Evolutionary conservation across 2,113 vertebrate species (phyloP), one percentile per base, ranked within the genome.

Genomic region (Beaufortia kweichowensis): DNA sequence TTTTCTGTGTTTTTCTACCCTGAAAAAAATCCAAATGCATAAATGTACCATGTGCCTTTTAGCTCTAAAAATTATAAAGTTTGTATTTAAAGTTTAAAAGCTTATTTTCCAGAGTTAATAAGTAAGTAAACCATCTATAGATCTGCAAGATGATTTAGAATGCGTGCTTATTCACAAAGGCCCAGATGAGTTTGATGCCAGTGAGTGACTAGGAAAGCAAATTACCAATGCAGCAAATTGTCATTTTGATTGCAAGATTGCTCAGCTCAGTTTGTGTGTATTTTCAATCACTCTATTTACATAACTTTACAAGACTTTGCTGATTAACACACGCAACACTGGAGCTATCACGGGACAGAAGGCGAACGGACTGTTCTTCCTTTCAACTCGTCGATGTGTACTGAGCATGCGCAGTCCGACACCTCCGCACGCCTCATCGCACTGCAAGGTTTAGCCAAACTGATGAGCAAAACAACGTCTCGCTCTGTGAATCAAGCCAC

Each of bases 371-470:
- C 57, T 0, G 12, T 17, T 61, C 8, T 48, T 10, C 57, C 48
- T 74, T 74, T 17, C 29, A 74, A 74, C 41, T 71, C 57, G 31
- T 61, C 12, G 24, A 31, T 69, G 64, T 75, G 71, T 79, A 60
- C 59, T 43, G 78, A 59, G 53, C 69, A 71, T 59, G 50, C 75
- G 66, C 75, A 31, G 80, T 80, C 26, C 21, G 26, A 57, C 57
- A 67, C 71, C 81, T 87, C 85, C 84, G 2, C 86, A 81, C 64
- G 86, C 76, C 71, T 85, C 84, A 82, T 81, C 77, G 81, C 53
- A 77, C 59, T 14, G 48, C 35, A 24, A 75, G 72, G 67, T 78
- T 74, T 61, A 72, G 57, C 53, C 33, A 65, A 68, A 79, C 59
- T 61, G 75, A 72, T 80, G 79, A 75, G 69, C 26, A 79, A 82